Conservation (phyloP, 1,140 invertebrate genomes). For the Sipha flava region DNA sequence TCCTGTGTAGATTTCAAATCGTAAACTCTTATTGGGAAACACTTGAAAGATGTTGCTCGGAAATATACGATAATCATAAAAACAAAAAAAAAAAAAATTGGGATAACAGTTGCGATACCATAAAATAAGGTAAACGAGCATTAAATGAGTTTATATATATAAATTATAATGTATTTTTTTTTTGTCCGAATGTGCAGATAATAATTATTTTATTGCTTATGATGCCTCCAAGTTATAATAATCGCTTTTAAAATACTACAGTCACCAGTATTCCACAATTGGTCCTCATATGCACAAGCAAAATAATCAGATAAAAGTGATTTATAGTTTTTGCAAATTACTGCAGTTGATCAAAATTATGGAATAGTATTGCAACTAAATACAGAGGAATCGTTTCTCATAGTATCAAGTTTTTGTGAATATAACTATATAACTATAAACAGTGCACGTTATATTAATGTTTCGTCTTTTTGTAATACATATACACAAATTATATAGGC, state of each 20-base stretch:
- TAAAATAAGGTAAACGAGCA: neutral
- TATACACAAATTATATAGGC: neutral
- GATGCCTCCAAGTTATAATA: neutral
- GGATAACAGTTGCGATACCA: neutral
- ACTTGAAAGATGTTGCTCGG: neutral
- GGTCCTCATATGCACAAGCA: neutral
- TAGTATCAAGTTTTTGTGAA: neutral
- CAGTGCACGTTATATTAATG: neutral
- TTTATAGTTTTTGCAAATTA: neutral
- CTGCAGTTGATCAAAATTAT: neutral
- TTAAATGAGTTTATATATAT: neutral
- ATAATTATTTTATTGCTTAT: conserved; percentile 3
- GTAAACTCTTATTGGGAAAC: neutral
- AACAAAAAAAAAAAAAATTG: neutral
- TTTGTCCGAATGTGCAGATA: neutral
- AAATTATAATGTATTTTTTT: neutral
- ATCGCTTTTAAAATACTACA: neutral
- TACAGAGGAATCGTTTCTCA: neutral
- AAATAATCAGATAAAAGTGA: neutral
- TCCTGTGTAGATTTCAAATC: neutral
- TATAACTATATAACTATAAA: neutral
- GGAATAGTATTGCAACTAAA: neutral
- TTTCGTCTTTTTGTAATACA: neutral
- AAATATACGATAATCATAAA: neutral
- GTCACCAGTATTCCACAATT: neutral